Evolutionary conservation across 1,140 invertebrate species (phyloP).

Genomic region (Meteorus sp.): DNA sequence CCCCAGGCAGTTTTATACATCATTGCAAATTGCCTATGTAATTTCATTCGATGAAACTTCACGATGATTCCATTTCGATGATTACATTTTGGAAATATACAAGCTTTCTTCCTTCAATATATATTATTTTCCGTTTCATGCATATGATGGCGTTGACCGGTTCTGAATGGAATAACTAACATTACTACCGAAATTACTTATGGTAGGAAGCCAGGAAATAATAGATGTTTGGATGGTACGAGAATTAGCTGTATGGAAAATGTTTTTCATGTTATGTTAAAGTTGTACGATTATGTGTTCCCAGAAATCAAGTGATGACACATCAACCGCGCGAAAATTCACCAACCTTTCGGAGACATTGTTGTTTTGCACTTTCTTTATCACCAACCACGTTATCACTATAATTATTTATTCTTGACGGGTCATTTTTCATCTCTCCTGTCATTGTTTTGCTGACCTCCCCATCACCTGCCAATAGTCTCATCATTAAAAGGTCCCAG

Average conservation of each 20-base stretch:
- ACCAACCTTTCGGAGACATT: conserved; percentile 23
- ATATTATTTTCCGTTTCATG: no score
- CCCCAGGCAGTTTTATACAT: conserved; percentile 26
- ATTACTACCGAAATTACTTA: no score
- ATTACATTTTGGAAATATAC: no score
- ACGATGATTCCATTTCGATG: conserved; percentile 14
- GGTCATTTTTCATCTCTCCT: conserved; percentile 38
- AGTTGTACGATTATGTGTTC: background rate
- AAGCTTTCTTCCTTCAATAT: no score
- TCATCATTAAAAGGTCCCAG: conserved; percentile 51
- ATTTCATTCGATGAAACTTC: conserved; percentile 3
- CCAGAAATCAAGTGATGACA: background rate
- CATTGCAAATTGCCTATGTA: background rate
- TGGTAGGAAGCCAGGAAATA: no score
- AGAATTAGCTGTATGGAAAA: background rate
- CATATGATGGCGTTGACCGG: no score
- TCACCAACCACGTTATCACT: conserved; percentile 34
- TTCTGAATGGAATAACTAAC: no score
- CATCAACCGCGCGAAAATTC: background rate
- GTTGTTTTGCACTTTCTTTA: conserved; percentile 24
- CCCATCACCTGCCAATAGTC: conserved; percentile 55
- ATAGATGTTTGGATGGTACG: no score
- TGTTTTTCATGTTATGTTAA: background rate
- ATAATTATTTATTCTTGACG: conserved; percentile 38
- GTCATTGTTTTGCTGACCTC: conserved; percentile 43